phyloP scores from a whole-genome alignment of 2,888 invertebrate species.

The Trachelus stipa region DNA sequence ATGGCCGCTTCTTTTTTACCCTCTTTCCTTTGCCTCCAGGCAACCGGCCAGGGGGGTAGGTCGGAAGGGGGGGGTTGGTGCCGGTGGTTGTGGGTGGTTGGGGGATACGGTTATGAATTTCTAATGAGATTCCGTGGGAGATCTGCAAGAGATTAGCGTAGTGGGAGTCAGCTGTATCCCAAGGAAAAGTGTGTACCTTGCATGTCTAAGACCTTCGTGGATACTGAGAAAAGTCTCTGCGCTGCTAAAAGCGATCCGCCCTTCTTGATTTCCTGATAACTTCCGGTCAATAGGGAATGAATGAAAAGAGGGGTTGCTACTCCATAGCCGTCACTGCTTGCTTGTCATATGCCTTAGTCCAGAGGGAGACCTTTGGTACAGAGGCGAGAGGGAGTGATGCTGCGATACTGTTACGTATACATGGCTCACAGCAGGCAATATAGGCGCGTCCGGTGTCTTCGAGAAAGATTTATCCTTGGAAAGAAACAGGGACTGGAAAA shows the following conservation, averaged over 20 bases:
- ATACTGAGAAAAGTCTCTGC: conserved; percentile 23
- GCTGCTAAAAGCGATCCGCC: conserved; percentile 3
- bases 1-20: conserved; percentile 38
- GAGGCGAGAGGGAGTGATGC: neutral
- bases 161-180: conserved; percentile 37
- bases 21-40: conserved; percentile 18
- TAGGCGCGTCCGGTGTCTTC: neutral
- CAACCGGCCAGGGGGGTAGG: conserved; percentile 15
- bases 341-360: neutral
- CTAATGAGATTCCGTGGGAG: conserved; percentile 66
- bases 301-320: neutral
- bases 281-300: neutral
- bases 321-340: neutral
- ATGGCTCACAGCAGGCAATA: neutral
- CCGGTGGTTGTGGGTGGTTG: conserved; percentile 36
- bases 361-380: neutral
- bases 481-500: neutral
- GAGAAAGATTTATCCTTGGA: neutral
- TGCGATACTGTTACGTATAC: conserved; percentile 10
- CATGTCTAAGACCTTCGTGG: conserved; percentile 51
- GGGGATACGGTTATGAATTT: conserved; percentile 64
- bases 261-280: neutral
- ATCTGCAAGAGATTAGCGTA: conserved; percentile 65
- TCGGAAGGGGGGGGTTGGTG: conserved; percentile 17
- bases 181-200: conserved; percentile 56